These are phyloP conservation scores for Standfussiana lucernea DNA, from an alignment of 2,888 invertebrate genomes.

Conservation along the genomic window DNA sequence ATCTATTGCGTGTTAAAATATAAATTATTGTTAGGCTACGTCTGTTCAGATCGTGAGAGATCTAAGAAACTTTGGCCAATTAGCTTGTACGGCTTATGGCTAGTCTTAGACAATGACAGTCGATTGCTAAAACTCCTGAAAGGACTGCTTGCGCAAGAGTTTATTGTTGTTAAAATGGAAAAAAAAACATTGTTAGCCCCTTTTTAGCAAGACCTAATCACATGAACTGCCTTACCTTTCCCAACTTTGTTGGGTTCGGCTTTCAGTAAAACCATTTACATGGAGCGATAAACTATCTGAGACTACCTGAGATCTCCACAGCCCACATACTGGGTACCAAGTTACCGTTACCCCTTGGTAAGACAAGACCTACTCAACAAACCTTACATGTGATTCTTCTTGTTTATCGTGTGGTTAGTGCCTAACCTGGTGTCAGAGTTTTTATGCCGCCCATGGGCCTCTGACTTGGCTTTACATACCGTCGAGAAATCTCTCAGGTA, in stretches of 20 bases:
- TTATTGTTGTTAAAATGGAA: neutral
- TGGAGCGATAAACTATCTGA: no score
- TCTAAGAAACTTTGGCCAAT: constrained; percentile 55
- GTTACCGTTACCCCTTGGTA: no score
- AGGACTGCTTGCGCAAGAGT: constrained; percentile 33
- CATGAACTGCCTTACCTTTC: neutral
- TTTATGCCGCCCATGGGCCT: no score
- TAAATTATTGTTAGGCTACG: constrained; percentile 65
- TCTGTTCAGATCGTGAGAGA: constrained; percentile 65
- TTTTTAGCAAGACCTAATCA: neutral
- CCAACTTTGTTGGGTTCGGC: neutral
- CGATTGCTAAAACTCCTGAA: constrained; percentile 39
- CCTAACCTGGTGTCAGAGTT: no score
- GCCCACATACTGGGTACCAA: no score
- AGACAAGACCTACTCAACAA: no score
- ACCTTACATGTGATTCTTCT: no score
- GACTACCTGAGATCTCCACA: no score
- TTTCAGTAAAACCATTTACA: neutral
- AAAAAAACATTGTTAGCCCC: neutral
- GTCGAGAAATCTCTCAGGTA: no score
- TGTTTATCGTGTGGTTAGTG: no score
- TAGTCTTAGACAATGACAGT: constrained; percentile 63
- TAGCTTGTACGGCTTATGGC: constrained; percentile 55
- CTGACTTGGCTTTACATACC: no score
- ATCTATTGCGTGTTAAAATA: constrained; percentile 71